These are phyloP conservation scores for Merluccius polli DNA, from an alignment of 2,797 vertebrate genomes.

Conservation along the genomic window DNA sequence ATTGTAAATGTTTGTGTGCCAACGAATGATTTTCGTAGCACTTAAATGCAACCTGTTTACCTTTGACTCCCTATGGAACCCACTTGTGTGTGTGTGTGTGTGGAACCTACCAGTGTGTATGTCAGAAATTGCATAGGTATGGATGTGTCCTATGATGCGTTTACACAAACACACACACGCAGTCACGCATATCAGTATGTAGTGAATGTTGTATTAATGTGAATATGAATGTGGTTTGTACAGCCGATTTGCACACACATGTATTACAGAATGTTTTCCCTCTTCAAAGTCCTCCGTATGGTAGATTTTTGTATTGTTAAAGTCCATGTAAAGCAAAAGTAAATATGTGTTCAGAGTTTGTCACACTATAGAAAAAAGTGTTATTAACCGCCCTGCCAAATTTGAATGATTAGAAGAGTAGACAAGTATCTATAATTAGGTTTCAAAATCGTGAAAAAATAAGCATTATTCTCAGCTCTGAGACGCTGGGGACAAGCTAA, in stretches of 20 bases:
- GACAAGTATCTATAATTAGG: no score
- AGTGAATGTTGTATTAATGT: conserved; percentile 22
- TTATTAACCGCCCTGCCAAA: no score
- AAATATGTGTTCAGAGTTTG: no score
- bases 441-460: no score
- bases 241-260: conserved; percentile 49
- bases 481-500: no score
- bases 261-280: conserved; percentile 47
- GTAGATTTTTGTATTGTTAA: conserved; percentile 7
- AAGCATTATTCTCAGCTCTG: no score
- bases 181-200: conserved; percentile 5
- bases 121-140: conserved; percentile 32
- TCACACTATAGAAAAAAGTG: no score
- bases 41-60: conserved; percentile 69
- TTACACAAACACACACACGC: conserved; percentile 4
- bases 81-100: conserved; percentile 1
- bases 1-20: conserved; percentile 68
- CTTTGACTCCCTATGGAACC: conserved; percentile 33
- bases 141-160: conserved; percentile 33
- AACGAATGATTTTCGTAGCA: conserved; percentile 66
- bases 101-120: conserved; percentile 25
- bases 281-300: conserved; percentile 12
- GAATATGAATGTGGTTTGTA: conserved; percentile 46
- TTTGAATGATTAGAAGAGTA: no score
- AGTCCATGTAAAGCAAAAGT: no score